Evolutionary conservation across 2,888 invertebrate genomes (phyloP), one percentile per base, ranked within the genome.

Genomic region (Cylindroiulus punctatus): DNA sequence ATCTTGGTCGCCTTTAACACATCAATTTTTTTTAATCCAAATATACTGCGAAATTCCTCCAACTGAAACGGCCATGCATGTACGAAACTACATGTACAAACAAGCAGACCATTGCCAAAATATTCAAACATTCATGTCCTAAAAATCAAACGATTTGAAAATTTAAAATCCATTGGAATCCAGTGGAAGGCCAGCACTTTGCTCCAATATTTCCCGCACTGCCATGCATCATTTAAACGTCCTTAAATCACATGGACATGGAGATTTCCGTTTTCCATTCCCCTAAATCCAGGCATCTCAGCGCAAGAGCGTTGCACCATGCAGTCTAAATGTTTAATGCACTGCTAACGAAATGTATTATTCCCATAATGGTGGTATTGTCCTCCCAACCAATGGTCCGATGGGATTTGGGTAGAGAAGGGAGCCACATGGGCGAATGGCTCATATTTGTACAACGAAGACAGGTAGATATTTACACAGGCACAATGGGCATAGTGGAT

Each of bases 311-410:
- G 30, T 30, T 76, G 76, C 76, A 76, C 76, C 76, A 47, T 47
- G 81, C 32, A 26, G 83, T 40, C 42, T 83, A 83, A 83, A 83
- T 83, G 83, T 83, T 83, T 83, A 83, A 83, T 83, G 83, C 83
- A 83, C 32, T 83, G 22, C 83, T 44, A 44, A 44, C 44, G 83
- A 83, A 26, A 83, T 83, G 44, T 83, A 83, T 83, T 83, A 83
- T 83, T 83, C 83, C 76, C 83, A 83, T 83, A 83, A 83, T 83
- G 83, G 83, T 44, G 44, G 42, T 83, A 83, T 83, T 42, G 42
- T 83, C 83, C 83, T 44, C 44, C 83, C 83, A 3, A 44, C 83
- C 83, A 83, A 83, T 83, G 83, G 44, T 22, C 83, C 83, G 12
- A 83, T 83, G 83, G 83, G 83, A 83, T 42, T 83, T 83, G 83